Base-by-base conservation (phyloP, 2,797 vertebrate genomes). In the Sorex maritimensis region DNA sequence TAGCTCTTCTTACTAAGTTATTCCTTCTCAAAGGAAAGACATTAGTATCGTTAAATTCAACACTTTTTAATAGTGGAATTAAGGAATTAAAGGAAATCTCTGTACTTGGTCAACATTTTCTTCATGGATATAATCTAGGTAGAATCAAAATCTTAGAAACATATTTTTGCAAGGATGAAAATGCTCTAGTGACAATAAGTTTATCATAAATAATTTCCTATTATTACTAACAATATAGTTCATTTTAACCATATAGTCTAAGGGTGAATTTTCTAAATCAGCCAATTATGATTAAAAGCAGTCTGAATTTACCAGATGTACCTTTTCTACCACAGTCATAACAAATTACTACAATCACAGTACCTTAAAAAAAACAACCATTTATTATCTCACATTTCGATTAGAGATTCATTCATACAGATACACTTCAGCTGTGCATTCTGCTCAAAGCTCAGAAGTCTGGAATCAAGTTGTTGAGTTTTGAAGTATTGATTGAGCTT, bases 181-280 rank as follows among this genome's bases (percentile, higher is more conserved):
- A 72, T 71, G 77, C 28, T 41, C 21, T 44, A 6, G 71, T 87
- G 24, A 34, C 83, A 73, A 79, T 63, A 63, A 41, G 24, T 19
- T 88, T 83, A 87, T 26, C 28, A 19, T 79, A 67, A 78, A 87
- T 55, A 72, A 73, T 38, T 72, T 82, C 71, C 1, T 26, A 46
- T 73, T 55, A 78, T 13, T 38, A 49, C 72, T 9, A 82, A 8
- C 2, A 63, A 65, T 69, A 58, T 2, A 78, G 15, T 77, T 72
- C 63, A 28, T 65, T 71, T 85, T 86, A 86, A 13, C 3, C 4
- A 71, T 77, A 63, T 52, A 94, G 65, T 1, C 12, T 81, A 49
- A 21, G 55, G 79, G 0, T 24, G 58, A 82, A 78, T 55, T 82
- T 55, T 82, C 63, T 65, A 12, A 44, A 73, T 73, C 46, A 49